Evolutionary conservation across 2,888 invertebrate species (phyloP).

Genomic region (Drosophila leonis): DNA sequence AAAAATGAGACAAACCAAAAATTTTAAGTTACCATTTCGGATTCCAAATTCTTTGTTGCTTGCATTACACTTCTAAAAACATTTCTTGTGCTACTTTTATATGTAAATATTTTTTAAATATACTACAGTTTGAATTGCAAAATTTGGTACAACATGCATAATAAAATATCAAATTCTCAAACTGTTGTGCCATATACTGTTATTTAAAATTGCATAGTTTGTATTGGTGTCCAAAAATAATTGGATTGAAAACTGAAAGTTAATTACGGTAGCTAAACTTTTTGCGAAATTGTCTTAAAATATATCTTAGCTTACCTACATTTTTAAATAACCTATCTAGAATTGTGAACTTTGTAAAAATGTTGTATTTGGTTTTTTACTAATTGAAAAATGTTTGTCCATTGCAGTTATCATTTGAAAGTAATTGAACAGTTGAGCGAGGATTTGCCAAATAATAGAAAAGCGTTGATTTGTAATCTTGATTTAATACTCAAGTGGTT

Average conservation of each 20-base stretch:
- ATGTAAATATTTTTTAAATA: not conserved
- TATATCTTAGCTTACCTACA: not conserved
- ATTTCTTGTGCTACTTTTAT: not conserved
- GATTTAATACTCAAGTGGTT: conserved; percentile 98
- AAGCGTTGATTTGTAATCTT: conserved; percentile 94
- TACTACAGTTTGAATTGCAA: not conserved
- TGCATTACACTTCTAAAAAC: not conserved
- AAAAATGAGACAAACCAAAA: not conserved
- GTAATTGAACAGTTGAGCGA: conserved; percentile 96
- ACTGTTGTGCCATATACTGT: not conserved
- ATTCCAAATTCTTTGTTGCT: not conserved
- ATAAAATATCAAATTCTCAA: not conserved
- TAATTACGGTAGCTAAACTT: not conserved
- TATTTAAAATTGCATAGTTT: not conserved
- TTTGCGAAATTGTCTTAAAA: not conserved
- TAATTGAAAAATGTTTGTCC: not conserved
- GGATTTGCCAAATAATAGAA: conserved; percentile 91
- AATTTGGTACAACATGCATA: not conserved
- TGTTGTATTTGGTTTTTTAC: not conserved
- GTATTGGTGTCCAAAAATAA: not conserved
- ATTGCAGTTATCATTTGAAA: conserved; percentile 94
- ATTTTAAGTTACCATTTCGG: not conserved
- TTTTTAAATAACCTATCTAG: not conserved
- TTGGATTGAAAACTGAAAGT: no score
- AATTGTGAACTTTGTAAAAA: not conserved